Evolutionary conservation across 2,888 invertebrate species (phyloP), one percentile per base, ranked within the genome.

Genomic region (Cataglyphis albicans): DNA sequence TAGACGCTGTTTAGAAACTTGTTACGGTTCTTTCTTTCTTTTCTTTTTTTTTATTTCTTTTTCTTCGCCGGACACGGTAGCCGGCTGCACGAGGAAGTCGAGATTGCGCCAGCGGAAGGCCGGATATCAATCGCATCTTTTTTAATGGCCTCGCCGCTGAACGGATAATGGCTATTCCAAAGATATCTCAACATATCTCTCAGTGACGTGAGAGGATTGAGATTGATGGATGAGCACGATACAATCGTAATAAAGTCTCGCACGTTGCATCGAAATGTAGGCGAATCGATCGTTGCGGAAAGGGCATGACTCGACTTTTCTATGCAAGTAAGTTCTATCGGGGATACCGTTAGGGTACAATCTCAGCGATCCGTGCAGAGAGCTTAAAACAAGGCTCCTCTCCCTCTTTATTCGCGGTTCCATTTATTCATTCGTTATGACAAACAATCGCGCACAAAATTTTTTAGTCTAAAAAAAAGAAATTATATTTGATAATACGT

Each of bases 121-220:
- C 78, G 78, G 78, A 80, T 80, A 80, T 80, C 78, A 80, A 80
- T 80, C 78, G 59, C 78, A 78, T 78, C 78, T 72, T 78, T 78
- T 78, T 78, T 59, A 59, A 78, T 59, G 72, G 44, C 59, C 57
- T 59, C 78, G 78, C 78, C 18, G 78, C 32, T 38, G 70, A 41
- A 41, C 57, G 70, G 21, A 72, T 78, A 78, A 78, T 72, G 57
- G 72, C 72, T 32, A 15, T 55, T 59, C 32, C 59, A 59, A 59
- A 78, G 44, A 32, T 59, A 72, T 78, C 78, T 41, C 70, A 12
- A 15, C 72, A 70, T 78, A 70, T 78, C 78, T 57, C 29, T 10
- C 67, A 41, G 67, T 68, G 78, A 70, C 68, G 57, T 32, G 57
- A 52, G 29, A 41, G 44, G 38, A 21, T 55, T 12, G 70, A 70